Conservation (phyloP, 2,113 vertebrate species). For the Podarcis muralis region DNA sequence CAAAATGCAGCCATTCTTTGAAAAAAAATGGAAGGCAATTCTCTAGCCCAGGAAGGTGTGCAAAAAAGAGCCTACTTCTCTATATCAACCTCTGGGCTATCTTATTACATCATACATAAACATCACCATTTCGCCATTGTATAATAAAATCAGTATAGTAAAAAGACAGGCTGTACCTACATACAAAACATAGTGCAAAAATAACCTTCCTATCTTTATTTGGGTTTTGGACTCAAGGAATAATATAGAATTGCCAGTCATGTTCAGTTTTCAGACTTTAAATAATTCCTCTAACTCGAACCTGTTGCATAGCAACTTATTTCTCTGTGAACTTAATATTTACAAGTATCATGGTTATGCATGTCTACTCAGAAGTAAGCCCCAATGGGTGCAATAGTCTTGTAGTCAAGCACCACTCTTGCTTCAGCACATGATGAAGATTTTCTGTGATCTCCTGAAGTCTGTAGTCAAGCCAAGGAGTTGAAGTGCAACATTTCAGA, state of each 20-base stretch:
- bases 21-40: no score
- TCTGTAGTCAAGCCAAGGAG: background rate
- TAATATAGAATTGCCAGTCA: background rate
- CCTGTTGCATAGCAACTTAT: background rate
- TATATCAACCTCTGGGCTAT: background rate
- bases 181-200: background rate
- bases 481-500: slow-evolving; percentile 3
- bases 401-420: background rate
- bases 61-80: no score
- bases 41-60: no score
- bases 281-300: background rate
- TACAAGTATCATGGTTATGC: background rate
- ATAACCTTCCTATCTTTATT: background rate
- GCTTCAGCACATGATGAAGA: background rate
- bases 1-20: no score
- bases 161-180: no score
- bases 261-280: background rate
- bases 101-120: background rate
- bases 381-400: background rate
- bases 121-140: background rate
- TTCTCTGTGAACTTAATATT: background rate
- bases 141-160: background rate
- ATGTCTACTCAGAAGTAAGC: no score
- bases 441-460: background rate
- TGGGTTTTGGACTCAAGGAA: background rate